Conservation (phyloP, 2,797 vertebrate species). For the Rallus crepitans region DNA sequence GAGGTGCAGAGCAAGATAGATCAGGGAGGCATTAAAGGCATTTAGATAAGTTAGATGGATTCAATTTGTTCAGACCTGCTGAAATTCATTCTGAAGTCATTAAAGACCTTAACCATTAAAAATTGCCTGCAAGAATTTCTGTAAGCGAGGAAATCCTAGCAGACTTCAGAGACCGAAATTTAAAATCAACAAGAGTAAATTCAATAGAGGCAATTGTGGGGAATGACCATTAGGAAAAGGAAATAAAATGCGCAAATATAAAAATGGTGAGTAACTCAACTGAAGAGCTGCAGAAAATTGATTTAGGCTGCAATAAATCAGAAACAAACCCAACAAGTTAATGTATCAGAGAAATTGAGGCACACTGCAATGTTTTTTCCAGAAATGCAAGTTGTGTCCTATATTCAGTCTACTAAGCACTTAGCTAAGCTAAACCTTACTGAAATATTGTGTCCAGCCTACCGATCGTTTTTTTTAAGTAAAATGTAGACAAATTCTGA, state of each 20-base stretch:
- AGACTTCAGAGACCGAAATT: neutral
- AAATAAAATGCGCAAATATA: neutral
- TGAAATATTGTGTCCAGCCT: neutral
- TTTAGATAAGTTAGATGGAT: neutral
- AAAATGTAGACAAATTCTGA: neutral
- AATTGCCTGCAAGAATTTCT: neutral
- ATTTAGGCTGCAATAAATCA: neutral
- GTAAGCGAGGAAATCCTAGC: neutral
- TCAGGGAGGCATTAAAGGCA: neutral
- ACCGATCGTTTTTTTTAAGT: neutral
- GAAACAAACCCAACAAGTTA: neutral
- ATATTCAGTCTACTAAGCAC: neutral
- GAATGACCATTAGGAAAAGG: neutral
- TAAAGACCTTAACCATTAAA: constrained; percentile 9
- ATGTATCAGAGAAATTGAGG: neutral
- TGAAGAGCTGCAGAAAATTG: neutral
- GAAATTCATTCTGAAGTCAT: neutral
- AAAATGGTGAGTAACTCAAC: neutral
- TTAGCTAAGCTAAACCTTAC: neutral
- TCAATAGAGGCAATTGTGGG: neutral
- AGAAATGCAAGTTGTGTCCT: neutral
- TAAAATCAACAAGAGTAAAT: neutral
- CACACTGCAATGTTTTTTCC: neutral
- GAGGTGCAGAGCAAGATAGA: neutral
- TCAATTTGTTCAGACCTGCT: neutral